phyloP scores from a whole-genome alignment of 2,113 vertebrate genomes.

The Aspiorhynchus laticeps region DNA sequence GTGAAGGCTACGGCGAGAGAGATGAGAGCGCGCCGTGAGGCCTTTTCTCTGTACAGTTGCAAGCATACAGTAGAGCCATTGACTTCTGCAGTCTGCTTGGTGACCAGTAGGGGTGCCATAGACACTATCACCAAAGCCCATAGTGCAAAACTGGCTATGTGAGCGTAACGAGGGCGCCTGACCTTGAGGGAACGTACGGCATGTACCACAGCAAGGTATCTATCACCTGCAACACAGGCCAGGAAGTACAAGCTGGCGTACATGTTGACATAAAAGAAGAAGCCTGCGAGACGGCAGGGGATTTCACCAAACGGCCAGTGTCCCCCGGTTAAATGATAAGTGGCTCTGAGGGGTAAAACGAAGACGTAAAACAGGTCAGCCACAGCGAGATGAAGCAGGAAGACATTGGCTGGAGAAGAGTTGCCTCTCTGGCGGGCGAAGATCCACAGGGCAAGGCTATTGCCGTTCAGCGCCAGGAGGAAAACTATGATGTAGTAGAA shows the following conservation, averaged over 20 bases:
- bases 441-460: conserved; percentile 92
- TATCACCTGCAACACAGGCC: conserved; percentile 91
- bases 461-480: conserved; percentile 88
- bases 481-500: conserved; percentile 92
- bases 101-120: conserved; percentile 90
- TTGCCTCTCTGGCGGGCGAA: conserved; percentile 87
- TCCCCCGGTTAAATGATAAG: conserved; percentile 92
- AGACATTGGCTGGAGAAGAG: conserved; percentile 89
- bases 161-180: conserved; percentile 85
- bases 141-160: conserved; percentile 84
- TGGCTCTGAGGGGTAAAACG: conserved; percentile 87
- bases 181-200: conserved; percentile 90
- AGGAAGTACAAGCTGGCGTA: conserved; percentile 97
- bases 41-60: conserved; percentile 94
- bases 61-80: conserved; percentile 83
- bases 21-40: conserved; percentile 83
- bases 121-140: conserved; percentile 89
- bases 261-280: conserved; percentile 97
- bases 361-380: conserved; percentile 91
- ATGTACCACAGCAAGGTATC: conserved; percentile 95
- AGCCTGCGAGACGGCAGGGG: conserved; percentile 88
- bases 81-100: conserved; percentile 80
- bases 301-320: conserved; percentile 96
- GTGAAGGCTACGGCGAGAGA: conserved; percentile 90
- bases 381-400: conserved; percentile 91